Conservation (phyloP, 2,888 invertebrate species). For the Marasmarcha lunaedactyla region DNA sequence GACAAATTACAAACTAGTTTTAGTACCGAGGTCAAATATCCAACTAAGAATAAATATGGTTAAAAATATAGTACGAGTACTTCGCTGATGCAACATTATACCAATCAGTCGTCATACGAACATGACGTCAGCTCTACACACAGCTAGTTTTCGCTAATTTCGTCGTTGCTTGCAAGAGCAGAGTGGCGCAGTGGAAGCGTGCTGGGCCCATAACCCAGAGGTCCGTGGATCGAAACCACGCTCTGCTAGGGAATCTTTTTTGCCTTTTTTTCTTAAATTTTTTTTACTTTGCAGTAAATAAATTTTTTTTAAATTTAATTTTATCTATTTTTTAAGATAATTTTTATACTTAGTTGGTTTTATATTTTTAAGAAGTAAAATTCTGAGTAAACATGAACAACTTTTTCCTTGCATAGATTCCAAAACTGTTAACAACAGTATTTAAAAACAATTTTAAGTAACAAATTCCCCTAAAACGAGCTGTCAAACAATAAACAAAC, state of each 20-base stretch:
- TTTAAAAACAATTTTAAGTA: no score
- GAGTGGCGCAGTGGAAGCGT: conserved; percentile 87
- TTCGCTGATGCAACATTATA: conserved; percentile 16
- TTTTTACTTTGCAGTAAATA: conserved; percentile 3
- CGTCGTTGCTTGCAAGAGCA: conserved; percentile 47
- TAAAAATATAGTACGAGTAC: no score
- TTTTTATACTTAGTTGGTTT: no score
- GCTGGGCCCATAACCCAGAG: conserved; percentile 90
- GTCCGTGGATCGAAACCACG: conserved; percentile 91
- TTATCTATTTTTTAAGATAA: no score
- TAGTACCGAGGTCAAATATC: no score
- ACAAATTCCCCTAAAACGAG: not conserved
- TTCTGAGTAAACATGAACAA: no score
- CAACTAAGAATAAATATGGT: no score
- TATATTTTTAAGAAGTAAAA: no score
- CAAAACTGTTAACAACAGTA: no score
- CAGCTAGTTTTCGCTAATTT: conserved; percentile 24
- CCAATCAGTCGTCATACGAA: not conserved
- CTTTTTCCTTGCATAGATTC: no score
- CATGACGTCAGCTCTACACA: conserved; percentile 24
- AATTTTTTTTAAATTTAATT: conserved; percentile 5
- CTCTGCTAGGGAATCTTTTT: conserved; percentile 68
- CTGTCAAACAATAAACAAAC: no score
- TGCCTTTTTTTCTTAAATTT: conserved; percentile 15
- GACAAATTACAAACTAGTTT: no score